Evolutionary conservation across 2,797 vertebrate species (phyloP).

Genomic region (Tapirus indicus): DNA sequence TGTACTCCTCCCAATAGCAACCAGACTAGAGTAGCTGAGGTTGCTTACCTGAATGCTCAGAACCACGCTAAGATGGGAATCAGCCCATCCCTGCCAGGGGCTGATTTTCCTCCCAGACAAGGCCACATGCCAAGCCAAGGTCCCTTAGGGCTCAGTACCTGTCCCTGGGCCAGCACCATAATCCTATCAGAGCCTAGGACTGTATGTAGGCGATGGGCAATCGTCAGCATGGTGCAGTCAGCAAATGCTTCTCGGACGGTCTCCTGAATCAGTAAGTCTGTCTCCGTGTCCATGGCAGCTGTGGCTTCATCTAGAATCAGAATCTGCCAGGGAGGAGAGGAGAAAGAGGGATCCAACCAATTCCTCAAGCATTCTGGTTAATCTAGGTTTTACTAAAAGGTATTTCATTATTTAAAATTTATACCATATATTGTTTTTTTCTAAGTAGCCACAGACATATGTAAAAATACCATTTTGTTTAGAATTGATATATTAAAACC

Average conservation of each 20-base stretch:
- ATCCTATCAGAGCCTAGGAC: constrained; percentile 95
- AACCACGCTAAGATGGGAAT: not conserved
- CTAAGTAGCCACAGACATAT: not conserved
- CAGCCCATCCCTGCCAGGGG: not conserved
- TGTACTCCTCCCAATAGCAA: not conserved
- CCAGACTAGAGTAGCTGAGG: not conserved
- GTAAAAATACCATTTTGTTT: not conserved
- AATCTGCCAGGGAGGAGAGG: constrained; percentile 87
- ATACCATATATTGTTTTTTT: not conserved
- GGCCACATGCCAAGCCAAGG: not conserved
- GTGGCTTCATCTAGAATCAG: constrained; percentile 97
- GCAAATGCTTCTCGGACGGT: constrained; percentile 95
- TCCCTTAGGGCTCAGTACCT: constrained; percentile 87
- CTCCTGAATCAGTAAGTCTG: constrained; percentile 95
- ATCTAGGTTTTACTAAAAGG: not conserved
- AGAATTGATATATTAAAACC: not conserved
- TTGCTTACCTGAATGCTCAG: not conserved
- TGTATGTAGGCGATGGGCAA: constrained; percentile 95
- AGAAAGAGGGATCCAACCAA: not conserved
- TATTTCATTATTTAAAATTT: constrained; percentile 9
- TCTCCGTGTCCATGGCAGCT: constrained; percentile 96
- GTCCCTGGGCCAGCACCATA: constrained; percentile 96
- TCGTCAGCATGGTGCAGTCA: constrained; percentile 96
- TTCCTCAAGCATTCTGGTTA: not conserved
- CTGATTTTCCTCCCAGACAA: not conserved